Evolutionary conservation across 1,140 invertebrate species (phyloP).

Genomic region (Theocolax elegans): DNA sequence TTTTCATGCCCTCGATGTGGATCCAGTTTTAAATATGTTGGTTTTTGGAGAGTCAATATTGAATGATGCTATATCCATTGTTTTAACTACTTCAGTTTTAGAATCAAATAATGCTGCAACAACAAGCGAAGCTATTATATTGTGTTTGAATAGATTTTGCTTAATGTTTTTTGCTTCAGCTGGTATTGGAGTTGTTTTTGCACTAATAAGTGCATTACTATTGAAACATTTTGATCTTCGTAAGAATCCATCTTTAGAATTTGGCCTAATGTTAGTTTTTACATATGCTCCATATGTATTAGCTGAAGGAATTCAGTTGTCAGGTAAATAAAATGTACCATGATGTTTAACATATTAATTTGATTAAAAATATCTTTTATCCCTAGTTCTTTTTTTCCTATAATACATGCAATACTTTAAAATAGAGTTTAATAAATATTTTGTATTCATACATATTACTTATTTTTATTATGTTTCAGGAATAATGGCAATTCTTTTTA

Average conservation of each 20-base stretch:
- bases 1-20: slow-evolving; percentile 95
- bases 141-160: slow-evolving; percentile 92
- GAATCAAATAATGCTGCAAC: slow-evolving; percentile 78
- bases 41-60: slow-evolving; percentile 98
- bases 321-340: slow-evolving; percentile 78
- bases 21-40: slow-evolving; percentile 97
- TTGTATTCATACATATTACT: too few species aligned
- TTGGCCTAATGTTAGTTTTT: slow-evolving; percentile 98
- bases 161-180: slow-evolving; percentile 99
- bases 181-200: slow-evolving; percentile 95
- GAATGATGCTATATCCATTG: slow-evolving; percentile 98
- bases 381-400: too few species aligned
- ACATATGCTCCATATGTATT: slow-evolving; percentile 98
- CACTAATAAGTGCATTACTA: slow-evolving; percentile 91
- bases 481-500: slow-evolving; percentile 99
- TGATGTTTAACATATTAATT: not conserved
- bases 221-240: slow-evolving; percentile 96
- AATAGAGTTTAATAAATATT: too few species aligned
- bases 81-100: slow-evolving; percentile 89
- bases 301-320: slow-evolving; percentile 96
- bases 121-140: slow-evolving; percentile 86
- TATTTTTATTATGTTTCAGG: slow-evolving; percentile 71
- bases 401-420: too few species aligned
- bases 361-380: slow-evolving; percentile 1
- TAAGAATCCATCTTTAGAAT: slow-evolving; percentile 97